Evolutionary conservation across 2,113 vertebrate species (phyloP).

Genomic region (Alethe castanea): DNA sequence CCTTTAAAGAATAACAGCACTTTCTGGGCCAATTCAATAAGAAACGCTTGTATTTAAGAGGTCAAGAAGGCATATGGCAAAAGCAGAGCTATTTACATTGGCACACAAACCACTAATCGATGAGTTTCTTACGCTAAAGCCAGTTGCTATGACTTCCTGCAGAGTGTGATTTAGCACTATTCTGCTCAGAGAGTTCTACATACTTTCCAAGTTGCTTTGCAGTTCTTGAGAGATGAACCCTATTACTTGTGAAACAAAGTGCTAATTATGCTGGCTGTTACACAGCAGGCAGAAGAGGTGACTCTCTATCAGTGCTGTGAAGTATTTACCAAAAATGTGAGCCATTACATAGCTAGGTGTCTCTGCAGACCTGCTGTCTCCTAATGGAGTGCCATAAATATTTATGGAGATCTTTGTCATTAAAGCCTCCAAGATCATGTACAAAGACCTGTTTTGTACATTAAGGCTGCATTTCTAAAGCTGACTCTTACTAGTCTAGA

Average conservation of each 20-base stretch:
- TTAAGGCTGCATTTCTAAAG: not conserved
- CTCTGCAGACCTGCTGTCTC: not conserved
- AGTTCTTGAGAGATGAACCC: not conserved
- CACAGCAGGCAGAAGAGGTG: not conserved
- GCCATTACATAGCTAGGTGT: not conserved
- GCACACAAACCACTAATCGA: accelerated
- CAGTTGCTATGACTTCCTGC: not conserved
- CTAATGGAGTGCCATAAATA: not conserved
- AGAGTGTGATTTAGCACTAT: not conserved
- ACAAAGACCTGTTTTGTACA: not conserved
- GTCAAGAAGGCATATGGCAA: not conserved
- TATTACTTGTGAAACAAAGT: not conserved
- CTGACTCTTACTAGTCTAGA: not conserved
- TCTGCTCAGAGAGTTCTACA: not conserved
- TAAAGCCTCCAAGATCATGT: not conserved
- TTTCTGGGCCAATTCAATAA: not conserved
- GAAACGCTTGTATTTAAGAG: not conserved
- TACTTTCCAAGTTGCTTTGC: not conserved
- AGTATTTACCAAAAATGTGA: not conserved
- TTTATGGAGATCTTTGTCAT: not conserved
- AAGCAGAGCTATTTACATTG: not conserved
- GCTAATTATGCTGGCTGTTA: not conserved
- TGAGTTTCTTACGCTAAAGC: not conserved
- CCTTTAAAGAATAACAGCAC: not conserved
- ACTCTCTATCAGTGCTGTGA: not conserved